Base-by-base conservation (phyloP, 2,113 vertebrate genomes). In the Scomber japonicus region DNA sequence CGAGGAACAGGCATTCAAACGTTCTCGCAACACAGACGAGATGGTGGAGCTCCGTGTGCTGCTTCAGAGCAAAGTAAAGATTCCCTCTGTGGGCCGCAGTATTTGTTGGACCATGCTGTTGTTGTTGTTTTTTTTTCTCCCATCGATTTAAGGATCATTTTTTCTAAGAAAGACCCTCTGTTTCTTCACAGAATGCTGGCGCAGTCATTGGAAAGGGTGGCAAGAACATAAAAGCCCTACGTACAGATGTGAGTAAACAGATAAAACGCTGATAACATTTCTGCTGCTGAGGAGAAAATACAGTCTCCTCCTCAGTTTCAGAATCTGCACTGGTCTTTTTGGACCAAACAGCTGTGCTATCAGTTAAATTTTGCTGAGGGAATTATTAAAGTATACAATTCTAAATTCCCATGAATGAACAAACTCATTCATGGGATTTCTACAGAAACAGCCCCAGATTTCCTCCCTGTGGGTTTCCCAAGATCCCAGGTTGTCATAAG, bases 141-240 rank as follows among this genome's bases (percentile, higher is more conserved):
- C 35, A 40, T 40, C 24, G 24, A 40, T 9, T 8, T 40, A 40
- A 40, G 35, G 6, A 40, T 40, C 8, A 40, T 40, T 49, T 11
- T 64, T 45, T 65, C 7, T 71, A 61, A 80, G 45, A 48, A 59
- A 73, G 62, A 60, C 11, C 54, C 63, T 82, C 6, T 85, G 12
- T 77, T 49, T 44, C 69, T 81, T 65, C 74, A 45, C 91, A 99
- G 98, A 99, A 99, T 89, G 98, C 97, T 71, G 98, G 98, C 74
- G 97, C 98, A 88, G 98, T 99, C 87, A 99, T 99, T 89, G 98
- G 98, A 88, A 99, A 99, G 94, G 98, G 97, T 91, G 98, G 98
- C 89, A 99, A 99, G 96, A 99, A 99, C 93, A 99, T 99, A 95
- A 99, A 99, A 94, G 97, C 97, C 30, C 95, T 99, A 73, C 97